phyloP scores from a whole-genome alignment of 2,797 vertebrate genomes.

The Chelonia mydas region DNA sequence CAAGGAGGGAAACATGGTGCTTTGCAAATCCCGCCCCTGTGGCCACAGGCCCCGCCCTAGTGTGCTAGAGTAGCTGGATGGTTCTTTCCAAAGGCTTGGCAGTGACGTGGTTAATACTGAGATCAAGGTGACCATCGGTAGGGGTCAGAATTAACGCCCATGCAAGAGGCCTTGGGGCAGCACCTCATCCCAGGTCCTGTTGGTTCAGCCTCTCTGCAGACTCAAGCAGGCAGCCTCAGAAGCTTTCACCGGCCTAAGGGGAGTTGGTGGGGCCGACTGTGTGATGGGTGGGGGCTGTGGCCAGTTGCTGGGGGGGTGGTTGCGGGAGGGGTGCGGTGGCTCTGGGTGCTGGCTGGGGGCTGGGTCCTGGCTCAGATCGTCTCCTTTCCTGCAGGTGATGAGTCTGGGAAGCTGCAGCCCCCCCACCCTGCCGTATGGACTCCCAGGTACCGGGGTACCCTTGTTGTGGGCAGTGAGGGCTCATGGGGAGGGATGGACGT shows the following conservation, averaged over 20 bases:
- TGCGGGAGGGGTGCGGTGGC: no score
- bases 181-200: no score
- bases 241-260: neutral
- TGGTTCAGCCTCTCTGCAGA: neutral
- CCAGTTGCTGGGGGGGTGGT: accelerated
- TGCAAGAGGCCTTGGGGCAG: neutral
- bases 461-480: neutral
- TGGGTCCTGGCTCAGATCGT: neutral
- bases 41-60: neutral
- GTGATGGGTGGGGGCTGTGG: accelerated
- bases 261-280: accelerated
- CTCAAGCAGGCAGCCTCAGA: neutral
- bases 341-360: neutral
- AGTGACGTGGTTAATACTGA: neutral
- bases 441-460: conserved; percentile 9
- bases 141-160: neutral
- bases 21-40: no score
- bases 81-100: neutral
- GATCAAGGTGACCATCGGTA: neutral
- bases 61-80: neutral
- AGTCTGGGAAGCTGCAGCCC: conserved; percentile 17
- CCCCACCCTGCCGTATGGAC: neutral
- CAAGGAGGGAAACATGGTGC: accelerated
- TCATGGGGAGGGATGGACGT: neutral
- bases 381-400: conserved; percentile 38